These are phyloP conservation scores for Microctenopoma stevenorrisi DNA, from an alignment of 2,797 vertebrate genomes.

Conservation along the genomic window DNA sequence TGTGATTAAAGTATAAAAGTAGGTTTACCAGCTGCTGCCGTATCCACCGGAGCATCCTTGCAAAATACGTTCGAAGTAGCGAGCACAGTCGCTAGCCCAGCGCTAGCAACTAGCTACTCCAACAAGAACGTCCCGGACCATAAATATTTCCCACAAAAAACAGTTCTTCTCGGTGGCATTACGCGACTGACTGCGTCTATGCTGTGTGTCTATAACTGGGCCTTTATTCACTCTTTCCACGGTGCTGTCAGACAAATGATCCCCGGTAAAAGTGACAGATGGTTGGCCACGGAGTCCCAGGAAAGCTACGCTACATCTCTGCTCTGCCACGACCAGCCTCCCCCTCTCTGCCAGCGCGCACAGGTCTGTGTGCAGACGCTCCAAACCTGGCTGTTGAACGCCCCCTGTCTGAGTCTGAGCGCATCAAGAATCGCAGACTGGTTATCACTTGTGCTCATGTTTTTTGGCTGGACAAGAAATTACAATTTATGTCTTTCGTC, in stretches of 20 bases:
- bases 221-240: slow-evolving; percentile 19
- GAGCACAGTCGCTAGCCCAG: slow-evolving; percentile 64
- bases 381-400: slow-evolving; percentile 33
- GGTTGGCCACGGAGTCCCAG: slow-evolving; percentile 58
- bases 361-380: slow-evolving; percentile 20
- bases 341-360: slow-evolving; percentile 13
- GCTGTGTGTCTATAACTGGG: not conserved
- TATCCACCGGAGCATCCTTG: slow-evolving; percentile 94
- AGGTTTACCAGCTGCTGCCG: slow-evolving; percentile 93
- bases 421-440: too few relatives aligned
- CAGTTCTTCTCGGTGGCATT: slow-evolving; percentile 58
- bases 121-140: slow-evolving; percentile 65
- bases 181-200: slow-evolving; percentile 41
- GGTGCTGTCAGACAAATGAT: slow-evolving; percentile 27
- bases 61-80: slow-evolving; percentile 53
- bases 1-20: slow-evolving; percentile 1
- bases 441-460: too few relatives aligned
- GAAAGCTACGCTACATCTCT: slow-evolving; percentile 68
- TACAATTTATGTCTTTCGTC: too few relatives aligned
- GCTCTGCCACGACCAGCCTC: slow-evolving; percentile 57
- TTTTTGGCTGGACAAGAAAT: too few relatives aligned
- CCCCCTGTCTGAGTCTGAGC: slow-evolving; percentile 56
- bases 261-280: slow-evolving; percentile 62
- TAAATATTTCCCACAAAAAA: slow-evolving; percentile 54
- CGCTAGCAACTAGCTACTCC: slow-evolving; percentile 79